phyloP scores from a whole-genome alignment of 2,888 invertebrate species.

The Caenorhabditis becei region DNA sequence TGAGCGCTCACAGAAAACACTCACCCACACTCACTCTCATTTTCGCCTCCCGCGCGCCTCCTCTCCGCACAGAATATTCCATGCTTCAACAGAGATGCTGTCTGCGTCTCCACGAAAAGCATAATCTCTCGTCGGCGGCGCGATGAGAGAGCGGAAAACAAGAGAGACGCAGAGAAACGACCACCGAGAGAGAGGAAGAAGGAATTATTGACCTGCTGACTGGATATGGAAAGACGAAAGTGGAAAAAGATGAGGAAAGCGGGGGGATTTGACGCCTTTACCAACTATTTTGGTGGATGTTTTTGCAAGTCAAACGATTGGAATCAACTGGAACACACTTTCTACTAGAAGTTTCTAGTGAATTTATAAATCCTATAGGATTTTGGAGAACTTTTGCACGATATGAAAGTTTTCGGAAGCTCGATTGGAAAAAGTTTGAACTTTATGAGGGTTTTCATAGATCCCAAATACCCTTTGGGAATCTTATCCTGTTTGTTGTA shows the following conservation, averaged over 20 bases:
- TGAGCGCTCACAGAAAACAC: slow-evolving; percentile 10
- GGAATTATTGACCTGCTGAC: slow-evolving; percentile 57
- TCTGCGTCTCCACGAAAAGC: slow-evolving; percentile 14
- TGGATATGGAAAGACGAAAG: neutral
- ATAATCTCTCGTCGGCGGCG: neutral
- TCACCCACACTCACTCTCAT: slow-evolving; percentile 40
- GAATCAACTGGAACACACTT: too few species aligned
- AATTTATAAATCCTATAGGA: too few species aligned
- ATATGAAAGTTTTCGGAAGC: too few species aligned
- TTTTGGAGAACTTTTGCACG: too few species aligned
- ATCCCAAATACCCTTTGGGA: too few species aligned
- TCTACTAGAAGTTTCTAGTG: too few species aligned
- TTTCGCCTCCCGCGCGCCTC: neutral
- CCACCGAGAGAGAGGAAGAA: slow-evolving; percentile 34
- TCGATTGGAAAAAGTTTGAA: too few species aligned
- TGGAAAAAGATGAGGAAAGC: slow-evolving; percentile 21
- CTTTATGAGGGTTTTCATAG: too few species aligned
- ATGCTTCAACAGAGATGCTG: slow-evolving; percentile 49
- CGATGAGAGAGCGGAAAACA: slow-evolving; percentile 23
- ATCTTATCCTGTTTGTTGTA: neutral
- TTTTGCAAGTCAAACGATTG: too few species aligned
- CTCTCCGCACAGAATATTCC: slow-evolving; percentile 51
- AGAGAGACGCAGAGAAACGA: slow-evolving; percentile 30
- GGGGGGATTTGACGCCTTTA: slow-evolving; percentile 1
- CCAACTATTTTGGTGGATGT: too few species aligned